phyloP scores from a whole-genome alignment of 2,797 vertebrate species.

The Pelochelys cantorii region DNA sequence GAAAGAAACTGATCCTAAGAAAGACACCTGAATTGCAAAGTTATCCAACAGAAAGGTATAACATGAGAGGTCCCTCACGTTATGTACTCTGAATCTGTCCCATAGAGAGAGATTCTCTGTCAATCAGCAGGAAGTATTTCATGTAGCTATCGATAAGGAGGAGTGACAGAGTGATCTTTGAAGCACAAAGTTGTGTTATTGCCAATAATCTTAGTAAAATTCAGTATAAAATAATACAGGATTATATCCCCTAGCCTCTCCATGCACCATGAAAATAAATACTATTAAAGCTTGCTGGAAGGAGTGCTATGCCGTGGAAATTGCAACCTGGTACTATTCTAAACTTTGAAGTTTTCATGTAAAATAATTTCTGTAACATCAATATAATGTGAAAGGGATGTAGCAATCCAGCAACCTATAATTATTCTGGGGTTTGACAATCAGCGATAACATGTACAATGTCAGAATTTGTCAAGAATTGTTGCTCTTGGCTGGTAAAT shows the following conservation, averaged over 20 bases:
- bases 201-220: not conserved
- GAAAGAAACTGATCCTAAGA: not conserved
- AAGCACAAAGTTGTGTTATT: not conserved
- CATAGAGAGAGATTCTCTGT: not conserved
- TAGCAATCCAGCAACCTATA: accelerated
- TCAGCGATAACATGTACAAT: not conserved
- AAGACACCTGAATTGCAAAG: not conserved
- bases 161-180: not conserved
- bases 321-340: not conserved
- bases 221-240: not conserved
- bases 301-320: accelerated
- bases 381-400: not conserved
- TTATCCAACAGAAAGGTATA: not conserved
- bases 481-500: not conserved
- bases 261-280: accelerated
- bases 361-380: not conserved
- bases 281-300: not conserved
- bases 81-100: not conserved
- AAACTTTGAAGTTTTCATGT: not conserved
- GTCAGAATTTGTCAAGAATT: not conserved
- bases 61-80: not conserved
- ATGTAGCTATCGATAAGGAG: not conserved
- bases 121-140: not conserved
- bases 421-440: accelerated
- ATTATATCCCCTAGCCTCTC: not conserved